A percentile compares a stretch with the other conserved stretches of the same genome.
Conservation (phyloP, 2,797 vertebrate species). For the Emydoidea blandingii region DNA sequence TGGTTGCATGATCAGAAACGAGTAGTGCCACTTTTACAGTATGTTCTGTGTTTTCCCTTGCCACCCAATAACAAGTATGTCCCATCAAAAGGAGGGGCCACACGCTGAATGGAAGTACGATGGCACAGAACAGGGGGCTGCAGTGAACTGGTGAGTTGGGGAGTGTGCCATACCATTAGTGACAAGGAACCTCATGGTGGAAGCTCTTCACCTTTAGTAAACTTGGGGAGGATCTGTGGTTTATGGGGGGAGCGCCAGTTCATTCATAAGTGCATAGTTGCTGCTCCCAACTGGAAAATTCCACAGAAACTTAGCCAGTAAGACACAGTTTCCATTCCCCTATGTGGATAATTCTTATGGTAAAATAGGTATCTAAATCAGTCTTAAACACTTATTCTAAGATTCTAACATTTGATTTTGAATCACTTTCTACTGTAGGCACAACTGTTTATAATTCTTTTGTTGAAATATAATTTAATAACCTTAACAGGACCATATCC, state of each 20-base stretch:
- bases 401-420: conserved; percentile 2
- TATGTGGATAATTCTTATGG: background rate
- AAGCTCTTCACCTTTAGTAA: background rate
- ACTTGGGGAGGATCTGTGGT: background rate
- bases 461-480: background rate
- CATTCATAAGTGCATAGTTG: background rate
- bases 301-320: background rate
- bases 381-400: background rate
- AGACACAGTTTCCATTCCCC: background rate
- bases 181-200: background rate
- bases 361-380: conserved; percentile 15
- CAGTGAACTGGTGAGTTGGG: background rate
- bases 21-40: background rate
- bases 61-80: background rate
- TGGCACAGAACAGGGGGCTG: background rate
- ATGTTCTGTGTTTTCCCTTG: background rate
- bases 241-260: background rate
- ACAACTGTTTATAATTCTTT: conserved; percentile 12
- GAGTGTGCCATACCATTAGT: background rate
- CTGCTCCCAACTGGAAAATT: background rate
- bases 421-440: background rate
- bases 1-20: background rate
- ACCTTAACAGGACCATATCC: background rate
- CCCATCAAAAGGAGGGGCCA: background rate
- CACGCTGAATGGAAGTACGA: background rate